phyloP scores from a whole-genome alignment of 2,113 vertebrate genomes.

The Psammodynastes pulverulentus region DNA sequence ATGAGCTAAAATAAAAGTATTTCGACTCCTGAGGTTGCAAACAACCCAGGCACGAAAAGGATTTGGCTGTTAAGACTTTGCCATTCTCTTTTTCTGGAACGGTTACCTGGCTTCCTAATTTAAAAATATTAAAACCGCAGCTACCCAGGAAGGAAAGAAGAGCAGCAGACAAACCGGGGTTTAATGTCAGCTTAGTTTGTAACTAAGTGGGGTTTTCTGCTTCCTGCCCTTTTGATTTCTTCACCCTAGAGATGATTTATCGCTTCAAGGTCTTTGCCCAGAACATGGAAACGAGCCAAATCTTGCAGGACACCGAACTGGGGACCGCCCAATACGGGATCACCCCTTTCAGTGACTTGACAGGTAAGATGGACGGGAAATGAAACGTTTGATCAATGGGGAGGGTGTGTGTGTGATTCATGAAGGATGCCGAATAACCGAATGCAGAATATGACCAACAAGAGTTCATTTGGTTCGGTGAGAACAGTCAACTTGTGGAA shows the following conservation, averaged over 20 bases:
- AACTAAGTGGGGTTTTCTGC: not conserved
- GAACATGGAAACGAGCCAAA: constrained; percentile 74
- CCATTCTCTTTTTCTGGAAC: not conserved
- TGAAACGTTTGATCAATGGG: not conserved
- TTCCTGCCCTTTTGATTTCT: not conserved
- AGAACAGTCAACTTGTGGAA: too few relatives aligned
- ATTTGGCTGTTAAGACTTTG: not conserved
- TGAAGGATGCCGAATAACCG: not conserved
- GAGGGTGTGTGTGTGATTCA: too few relatives aligned
- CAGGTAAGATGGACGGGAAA: constrained; percentile 63
- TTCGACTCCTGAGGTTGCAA: not conserved
- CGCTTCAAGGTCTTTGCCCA: constrained; percentile 75
- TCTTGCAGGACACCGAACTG: constrained; percentile 75
- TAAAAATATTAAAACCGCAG: not conserved
- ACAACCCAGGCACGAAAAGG: fast-evolving
- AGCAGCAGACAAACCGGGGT: not conserved
- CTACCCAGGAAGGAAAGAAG: not conserved
- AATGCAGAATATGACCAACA: not conserved
- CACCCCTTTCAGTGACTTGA: constrained; percentile 86
- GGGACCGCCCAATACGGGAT: constrained; percentile 82
- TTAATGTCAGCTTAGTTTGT: not conserved
- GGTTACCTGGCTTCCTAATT: not conserved
- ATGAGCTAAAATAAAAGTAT: not conserved
- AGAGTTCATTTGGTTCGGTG: too few relatives aligned
- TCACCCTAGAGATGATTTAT: constrained; percentile 46